Percentiles rank a stretch among this genome's conserved stretches.
Conservation (phyloP, 2,797 vertebrate species). For the Enteromius trimaculatus region DNA sequence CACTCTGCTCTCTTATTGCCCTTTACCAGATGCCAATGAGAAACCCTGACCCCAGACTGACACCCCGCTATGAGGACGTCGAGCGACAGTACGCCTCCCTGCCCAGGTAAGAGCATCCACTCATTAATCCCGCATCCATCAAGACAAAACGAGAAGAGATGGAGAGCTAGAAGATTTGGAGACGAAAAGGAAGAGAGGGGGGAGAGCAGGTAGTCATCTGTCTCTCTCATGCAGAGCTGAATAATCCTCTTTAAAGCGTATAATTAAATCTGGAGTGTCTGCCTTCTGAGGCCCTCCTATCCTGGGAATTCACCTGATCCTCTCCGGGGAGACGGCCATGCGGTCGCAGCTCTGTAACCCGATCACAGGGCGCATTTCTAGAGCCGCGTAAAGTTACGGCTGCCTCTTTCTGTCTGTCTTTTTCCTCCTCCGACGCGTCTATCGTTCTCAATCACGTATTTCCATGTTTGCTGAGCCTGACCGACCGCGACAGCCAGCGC, state of each 20-base stretch:
- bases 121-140: conserved; percentile 13
- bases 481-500: conserved; percentile 1
- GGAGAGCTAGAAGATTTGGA: conserved; percentile 1
- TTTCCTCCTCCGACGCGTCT: background rate
- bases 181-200: conserved; percentile 23
- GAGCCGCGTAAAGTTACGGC: conserved; percentile 38
- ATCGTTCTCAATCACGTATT: conserved; percentile 14
- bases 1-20: conserved; percentile 65
- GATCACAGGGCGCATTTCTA: conserved; percentile 48
- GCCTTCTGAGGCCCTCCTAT: conserved; percentile 60
- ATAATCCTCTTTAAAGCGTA: conserved; percentile 67
- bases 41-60: conserved; percentile 76
- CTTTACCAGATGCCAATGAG: conserved; percentile 80
- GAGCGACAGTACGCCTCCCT: conserved; percentile 86
- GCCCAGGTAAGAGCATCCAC: conserved; percentile 78
- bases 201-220: conserved; percentile 46
- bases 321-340: conserved; percentile 51
- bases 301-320: conserved; percentile 64
- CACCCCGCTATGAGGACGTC: conserved; percentile 80
- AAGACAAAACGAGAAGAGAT: background rate
- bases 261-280: conserved; percentile 70
- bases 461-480: conserved; percentile 8
- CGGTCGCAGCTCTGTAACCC: conserved; percentile 52
- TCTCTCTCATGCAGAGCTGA: conserved; percentile 59
- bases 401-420: conserved; percentile 5